These are phyloP conservation scores for Euplagia quadripunctaria DNA, from an alignment of 2,888 invertebrate species.

Conservation along the genomic window DNA sequence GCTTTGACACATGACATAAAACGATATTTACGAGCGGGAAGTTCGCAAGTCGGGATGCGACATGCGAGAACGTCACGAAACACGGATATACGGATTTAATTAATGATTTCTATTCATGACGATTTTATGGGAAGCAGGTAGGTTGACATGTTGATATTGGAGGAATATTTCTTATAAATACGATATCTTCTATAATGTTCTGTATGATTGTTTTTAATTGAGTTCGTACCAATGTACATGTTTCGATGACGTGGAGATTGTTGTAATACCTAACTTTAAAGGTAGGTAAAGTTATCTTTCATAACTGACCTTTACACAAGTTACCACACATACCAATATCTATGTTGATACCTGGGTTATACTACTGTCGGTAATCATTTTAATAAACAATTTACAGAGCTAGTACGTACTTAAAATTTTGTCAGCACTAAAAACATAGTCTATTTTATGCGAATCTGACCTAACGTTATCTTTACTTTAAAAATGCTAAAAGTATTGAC, in stretches of 20 bases:
- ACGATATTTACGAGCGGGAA: slow-evolving; percentile 81
- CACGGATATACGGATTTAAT: slow-evolving; percentile 76
- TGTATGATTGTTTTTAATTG: slow-evolving; percentile 13
- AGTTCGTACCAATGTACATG: background rate
- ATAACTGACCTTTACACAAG: too few relatives aligned
- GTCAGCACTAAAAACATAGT: background rate
- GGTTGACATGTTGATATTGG: slow-evolving; percentile 52
- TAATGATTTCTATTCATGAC: slow-evolving; percentile 83
- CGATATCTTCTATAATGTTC: slow-evolving; percentile 23
- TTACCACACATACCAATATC: too few relatives aligned
- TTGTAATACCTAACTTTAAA: background rate
- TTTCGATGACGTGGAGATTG: background rate
- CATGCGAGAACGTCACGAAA: slow-evolving; percentile 84
- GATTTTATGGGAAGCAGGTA: slow-evolving; percentile 70
- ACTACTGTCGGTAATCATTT: too few relatives aligned
- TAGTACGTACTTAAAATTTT: too few relatives aligned
- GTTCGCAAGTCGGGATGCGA: slow-evolving; percentile 81
- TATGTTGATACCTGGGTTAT: too few relatives aligned
- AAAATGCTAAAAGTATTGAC: background rate
- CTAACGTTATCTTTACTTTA: background rate
- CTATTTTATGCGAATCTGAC: background rate
- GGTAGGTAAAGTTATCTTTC: too few relatives aligned
- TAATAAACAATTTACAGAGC: too few relatives aligned
- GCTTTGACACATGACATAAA: slow-evolving; percentile 85
- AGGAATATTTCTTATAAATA: slow-evolving; percentile 38